A percentile compares a stretch with the other conserved stretches of the same genome.
Conservation (phyloP, 2,888 invertebrate species). For the Danaus chrysippus region DNA sequence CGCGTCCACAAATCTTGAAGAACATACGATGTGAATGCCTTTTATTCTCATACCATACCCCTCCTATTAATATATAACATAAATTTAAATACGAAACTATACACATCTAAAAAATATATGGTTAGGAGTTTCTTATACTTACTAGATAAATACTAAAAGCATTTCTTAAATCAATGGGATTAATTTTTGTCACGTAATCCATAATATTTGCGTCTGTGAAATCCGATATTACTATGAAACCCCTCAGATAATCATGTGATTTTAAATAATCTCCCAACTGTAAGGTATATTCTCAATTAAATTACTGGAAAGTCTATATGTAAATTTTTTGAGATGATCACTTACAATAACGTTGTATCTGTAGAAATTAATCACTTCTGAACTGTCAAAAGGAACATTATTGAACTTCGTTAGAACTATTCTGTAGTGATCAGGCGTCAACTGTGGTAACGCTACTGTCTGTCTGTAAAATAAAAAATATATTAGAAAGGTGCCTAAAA, state of each 20-base stretch:
- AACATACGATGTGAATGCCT: conserved; percentile 45
- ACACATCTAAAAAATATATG: no score
- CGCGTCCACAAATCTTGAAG: conserved; percentile 45
- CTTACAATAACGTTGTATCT: conserved; percentile 38
- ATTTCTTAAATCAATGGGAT: conserved; percentile 39
- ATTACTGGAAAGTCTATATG: conserved; percentile 5
- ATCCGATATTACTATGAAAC: conserved; percentile 38
- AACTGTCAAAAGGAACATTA: conserved; percentile 30
- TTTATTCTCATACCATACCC: conserved; percentile 47
- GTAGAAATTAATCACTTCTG: conserved; percentile 35
- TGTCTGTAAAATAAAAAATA: conserved; percentile 27
- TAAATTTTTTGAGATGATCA: conserved; percentile 6
- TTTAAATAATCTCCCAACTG: conserved; percentile 41
- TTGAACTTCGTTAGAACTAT: conserved; percentile 36
- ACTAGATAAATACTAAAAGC: conserved; percentile 41
- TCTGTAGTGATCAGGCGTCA: conserved; percentile 43
- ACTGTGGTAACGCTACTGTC: conserved; percentile 38
- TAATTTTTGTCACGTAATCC: conserved; percentile 37
- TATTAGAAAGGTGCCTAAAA: background rate
- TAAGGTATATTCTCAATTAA: conserved; percentile 14
- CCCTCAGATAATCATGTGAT: conserved; percentile 41
- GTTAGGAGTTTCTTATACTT: conserved; percentile 28
- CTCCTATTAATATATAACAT: conserved; percentile 35
- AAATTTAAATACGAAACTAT: background rate
- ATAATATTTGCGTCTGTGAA: conserved; percentile 37